Percentiles rank a stretch among this genome's conserved stretches.
These are phyloP conservation scores for Gymnogyps californianus DNA, from an alignment of 2,113 vertebrate species.

Conservation along the genomic window DNA sequence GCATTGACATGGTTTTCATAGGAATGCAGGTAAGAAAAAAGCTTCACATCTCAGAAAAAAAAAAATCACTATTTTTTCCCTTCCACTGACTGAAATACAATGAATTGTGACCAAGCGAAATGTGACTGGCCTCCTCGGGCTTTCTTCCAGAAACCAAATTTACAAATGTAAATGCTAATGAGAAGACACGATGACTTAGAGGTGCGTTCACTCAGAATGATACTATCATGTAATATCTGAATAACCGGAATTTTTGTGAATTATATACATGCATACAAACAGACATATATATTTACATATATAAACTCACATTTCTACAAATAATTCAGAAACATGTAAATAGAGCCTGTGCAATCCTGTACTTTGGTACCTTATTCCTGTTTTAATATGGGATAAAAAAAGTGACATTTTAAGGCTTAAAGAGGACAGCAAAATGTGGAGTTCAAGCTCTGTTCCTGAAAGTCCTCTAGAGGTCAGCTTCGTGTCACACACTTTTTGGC, in stretches of 20 bases:
- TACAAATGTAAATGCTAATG: not conserved
- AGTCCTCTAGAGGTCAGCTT: not conserved
- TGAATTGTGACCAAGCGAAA: not conserved
- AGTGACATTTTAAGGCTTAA: not conserved
- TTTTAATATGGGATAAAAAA: not conserved
- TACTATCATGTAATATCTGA: not conserved
- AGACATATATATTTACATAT: rapidly evolving
- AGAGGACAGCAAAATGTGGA: not conserved
- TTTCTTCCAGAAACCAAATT: not conserved
- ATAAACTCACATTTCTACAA: not conserved
- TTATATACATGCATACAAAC: not conserved
- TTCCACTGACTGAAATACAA: not conserved
- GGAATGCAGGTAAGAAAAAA: not conserved
- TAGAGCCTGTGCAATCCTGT: not conserved
- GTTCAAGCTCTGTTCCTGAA: not conserved
- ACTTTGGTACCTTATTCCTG: not conserved
- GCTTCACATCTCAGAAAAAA: not conserved
- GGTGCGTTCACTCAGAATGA: not conserved
- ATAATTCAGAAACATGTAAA: not conserved
- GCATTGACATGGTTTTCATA: not conserved
- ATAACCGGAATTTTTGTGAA: not conserved
- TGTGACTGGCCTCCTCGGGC: not conserved
- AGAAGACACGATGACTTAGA: not conserved
- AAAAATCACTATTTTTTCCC: not conserved
- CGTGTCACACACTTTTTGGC: not conserved